Evolutionary conservation across 2,113 vertebrate genomes (phyloP), one percentile per base, ranked within the genome.

Genomic region (Acanthisitta chloris): DNA sequence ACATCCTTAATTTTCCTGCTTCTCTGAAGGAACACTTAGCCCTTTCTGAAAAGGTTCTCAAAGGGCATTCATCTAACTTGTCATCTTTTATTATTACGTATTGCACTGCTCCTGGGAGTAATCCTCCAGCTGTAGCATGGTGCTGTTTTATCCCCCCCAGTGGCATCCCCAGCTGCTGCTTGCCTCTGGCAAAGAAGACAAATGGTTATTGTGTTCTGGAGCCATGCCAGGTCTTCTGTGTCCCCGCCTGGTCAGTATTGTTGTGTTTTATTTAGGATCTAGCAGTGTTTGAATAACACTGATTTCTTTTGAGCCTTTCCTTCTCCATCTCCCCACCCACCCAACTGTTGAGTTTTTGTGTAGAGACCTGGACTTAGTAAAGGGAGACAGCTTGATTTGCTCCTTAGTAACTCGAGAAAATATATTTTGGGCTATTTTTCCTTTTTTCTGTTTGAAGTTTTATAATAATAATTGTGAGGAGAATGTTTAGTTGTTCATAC

Each of bases 151-250:
- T 88, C 54, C 65, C 81, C 67, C 10, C 0, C 1, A 43, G 67
- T 65, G 84, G 92, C 90, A 90, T 94, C 65, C 85, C 76, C 92
- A 94, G 93, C 94, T 97, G 92, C 82, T 90, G n/a, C 86, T 92
- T 81, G 88, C 93, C 86, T 92, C 86, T 92, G 88, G 86, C 72
- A 81, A 67, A 90, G 82, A 81, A 49, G 76, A 96, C 93, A 96
- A 96, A 94, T 86, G 36, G n/a, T 80, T 90, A 83, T 90, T 96
- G 76, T 96, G 61, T 86, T 86, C 82, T 92, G 94, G 93, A 83
- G 43, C 67, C 28, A 21, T 1, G 85, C 90, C 74, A 81, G 51
- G n/a, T 92, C 67, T 72, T 86, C 67, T 78, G 25, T 90, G 70
- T 91, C 90, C 90, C 72, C 4, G 14, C 55, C 91, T 86, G 79